These are phyloP conservation scores for Otolemur garnettii DNA, from an alignment of 2,113 vertebrate species.

Conservation along the genomic window DNA sequence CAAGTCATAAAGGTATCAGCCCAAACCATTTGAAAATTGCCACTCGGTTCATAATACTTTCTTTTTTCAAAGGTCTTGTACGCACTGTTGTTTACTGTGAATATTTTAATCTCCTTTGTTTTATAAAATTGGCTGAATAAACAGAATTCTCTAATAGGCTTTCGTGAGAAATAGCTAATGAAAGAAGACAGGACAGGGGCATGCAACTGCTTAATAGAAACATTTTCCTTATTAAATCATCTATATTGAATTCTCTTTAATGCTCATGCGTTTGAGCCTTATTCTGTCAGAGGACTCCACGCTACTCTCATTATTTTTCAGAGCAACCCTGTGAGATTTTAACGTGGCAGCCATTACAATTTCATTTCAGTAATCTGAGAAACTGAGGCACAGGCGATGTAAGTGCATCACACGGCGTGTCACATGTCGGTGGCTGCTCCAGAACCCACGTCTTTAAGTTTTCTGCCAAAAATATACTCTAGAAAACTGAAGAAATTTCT, in stretches of 20 bases:
- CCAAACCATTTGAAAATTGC: neutral
- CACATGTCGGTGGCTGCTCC: neutral
- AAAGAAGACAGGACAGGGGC: neutral
- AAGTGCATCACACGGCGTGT: neutral
- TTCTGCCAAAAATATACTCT: neutral
- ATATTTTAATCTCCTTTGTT: constrained; percentile 32
- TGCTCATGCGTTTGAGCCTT: neutral
- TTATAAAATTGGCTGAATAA: neutral
- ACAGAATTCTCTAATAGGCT: neutral
- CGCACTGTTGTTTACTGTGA: neutral
- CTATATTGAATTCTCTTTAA: constrained; percentile 54
- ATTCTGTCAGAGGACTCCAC: constrained; percentile 4
- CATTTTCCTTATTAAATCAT: constrained; percentile 39
- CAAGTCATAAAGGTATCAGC: neutral
- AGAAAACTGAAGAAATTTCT: neutral
- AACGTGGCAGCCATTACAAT: neutral
- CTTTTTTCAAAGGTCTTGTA: neutral
- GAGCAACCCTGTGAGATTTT: neutral
- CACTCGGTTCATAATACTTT: constrained; percentile 25
- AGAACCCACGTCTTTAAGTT: constrained; percentile 29
- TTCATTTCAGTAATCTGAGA: constrained; percentile 46
- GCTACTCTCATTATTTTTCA: neutral
- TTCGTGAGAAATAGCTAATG: constrained; percentile 14
- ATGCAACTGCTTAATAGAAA: neutral
- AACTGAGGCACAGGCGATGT: neutral